Conservation (phyloP, 2,113 vertebrate species). For the Paedocypris sp. region DNA sequence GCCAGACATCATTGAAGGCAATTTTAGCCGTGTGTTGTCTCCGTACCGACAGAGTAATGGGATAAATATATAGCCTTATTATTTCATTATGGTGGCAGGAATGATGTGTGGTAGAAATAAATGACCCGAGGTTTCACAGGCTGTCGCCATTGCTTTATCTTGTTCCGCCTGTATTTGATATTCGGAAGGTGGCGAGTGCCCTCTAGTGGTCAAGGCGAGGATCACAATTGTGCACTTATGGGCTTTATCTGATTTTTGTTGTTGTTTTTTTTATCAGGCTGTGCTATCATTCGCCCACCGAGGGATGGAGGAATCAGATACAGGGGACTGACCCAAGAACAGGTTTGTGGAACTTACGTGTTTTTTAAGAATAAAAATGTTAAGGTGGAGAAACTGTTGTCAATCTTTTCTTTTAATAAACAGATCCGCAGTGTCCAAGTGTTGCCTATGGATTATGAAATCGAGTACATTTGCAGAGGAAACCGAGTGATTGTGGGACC, state of each 20-base stretch:
- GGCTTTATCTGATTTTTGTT: no score
- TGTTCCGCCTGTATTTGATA: neutral
- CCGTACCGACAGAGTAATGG: neutral
- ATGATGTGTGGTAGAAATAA: neutral
- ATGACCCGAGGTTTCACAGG: neutral
- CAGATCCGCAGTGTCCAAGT: conserved; percentile 72
- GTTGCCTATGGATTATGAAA: conserved; percentile 88
- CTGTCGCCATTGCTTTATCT: neutral
- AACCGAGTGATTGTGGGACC: conserved; percentile 82
- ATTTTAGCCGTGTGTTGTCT: neutral
- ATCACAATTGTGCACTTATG: neutral
- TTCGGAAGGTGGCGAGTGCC: conserved; percentile 4
- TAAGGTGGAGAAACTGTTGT: neutral
- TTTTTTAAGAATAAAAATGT: neutral
- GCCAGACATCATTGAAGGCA: neutral
- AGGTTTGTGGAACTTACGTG: conserved; percentile 48
- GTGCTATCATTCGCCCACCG: conserved; percentile 75
- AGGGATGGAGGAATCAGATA: conserved; percentile 80
- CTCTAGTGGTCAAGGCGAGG: conserved; percentile 1
- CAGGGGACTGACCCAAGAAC: conserved; percentile 75
- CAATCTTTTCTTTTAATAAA: neutral
- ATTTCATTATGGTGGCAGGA: conserved; percentile 4
- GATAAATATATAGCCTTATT: neutral
- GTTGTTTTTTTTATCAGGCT: conserved; percentile 55
- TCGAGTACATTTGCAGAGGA: conserved; percentile 86